Evolutionary conservation across 2,797 vertebrate genomes (phyloP).

Genomic region (Poeciliopsis gracilis): DNA sequence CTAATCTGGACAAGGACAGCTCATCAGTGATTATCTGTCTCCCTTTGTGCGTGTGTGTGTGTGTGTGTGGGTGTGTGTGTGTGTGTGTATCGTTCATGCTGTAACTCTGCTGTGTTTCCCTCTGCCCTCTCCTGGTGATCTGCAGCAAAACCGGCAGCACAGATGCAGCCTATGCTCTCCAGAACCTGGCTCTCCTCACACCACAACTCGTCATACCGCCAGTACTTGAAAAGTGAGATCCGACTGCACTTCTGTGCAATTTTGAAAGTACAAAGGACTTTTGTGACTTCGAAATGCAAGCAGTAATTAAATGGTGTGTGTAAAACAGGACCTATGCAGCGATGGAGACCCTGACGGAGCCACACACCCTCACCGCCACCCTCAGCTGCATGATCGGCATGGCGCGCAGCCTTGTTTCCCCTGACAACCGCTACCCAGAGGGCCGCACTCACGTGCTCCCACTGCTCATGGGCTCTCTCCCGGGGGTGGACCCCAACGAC

Average conservation of each 20-base stretch:
- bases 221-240: conserved; percentile 94
- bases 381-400: conserved; percentile 97
- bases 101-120: conserved; percentile 1
- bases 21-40: conserved; percentile 54
- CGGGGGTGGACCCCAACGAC: conserved; percentile 97
- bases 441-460: conserved; percentile 94
- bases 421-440: conserved; percentile 90
- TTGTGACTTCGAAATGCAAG: background rate
- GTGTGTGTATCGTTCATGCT: conserved; percentile 11
- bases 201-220: conserved; percentile 94
- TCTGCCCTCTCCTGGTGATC: conserved; percentile 84
- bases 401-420: conserved; percentile 91
- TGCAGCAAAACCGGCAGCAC: conserved; percentile 96
- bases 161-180: conserved; percentile 94
- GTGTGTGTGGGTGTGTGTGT: background rate
- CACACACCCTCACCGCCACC: conserved; percentile 96
- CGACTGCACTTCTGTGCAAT: background rate
- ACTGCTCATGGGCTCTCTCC: conserved; percentile 93
- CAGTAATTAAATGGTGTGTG: background rate
- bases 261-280: background rate
- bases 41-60: background rate
- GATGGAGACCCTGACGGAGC: conserved; percentile 96
- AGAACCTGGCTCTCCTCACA: conserved; percentile 95
- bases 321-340: conserved; percentile 90
- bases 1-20: conserved; percentile 58